Evolutionary conservation across 2,797 vertebrate genomes (phyloP), one percentile per base, ranked within the genome.

Genomic region (Peromyscus nudipes): DNA sequence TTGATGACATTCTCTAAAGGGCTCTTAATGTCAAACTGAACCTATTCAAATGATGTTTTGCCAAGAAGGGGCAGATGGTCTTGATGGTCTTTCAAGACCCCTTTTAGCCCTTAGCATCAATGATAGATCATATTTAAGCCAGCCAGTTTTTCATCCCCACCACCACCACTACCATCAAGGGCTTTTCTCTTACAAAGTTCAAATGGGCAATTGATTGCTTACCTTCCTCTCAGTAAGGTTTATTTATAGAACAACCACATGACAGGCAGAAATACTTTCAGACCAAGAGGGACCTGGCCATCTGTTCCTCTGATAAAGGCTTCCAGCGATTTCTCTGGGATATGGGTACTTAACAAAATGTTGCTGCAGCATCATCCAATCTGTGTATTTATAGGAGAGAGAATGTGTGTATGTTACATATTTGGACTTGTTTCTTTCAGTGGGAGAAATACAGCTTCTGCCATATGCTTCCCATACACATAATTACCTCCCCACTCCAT

Each of bases 401-500:
- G 93, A 97, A 94, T 94, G 97, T 97, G 97, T 98, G 96, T 97
- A 96, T 0, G 43, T 93, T 97, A 97, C 96, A 97, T 97, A 97
- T 97, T 97, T 97, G 96, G 96, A 96, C 94, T 97, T 97, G 97
- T 97, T 97, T 97, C 97, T 96, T 97, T 96, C 92, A 90, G 95
- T 12, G 2, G 86, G 95, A 97, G 97, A 97, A 98, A 98, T 97
- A 97, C 85, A 94, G 96, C 84, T 69, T 93, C 81, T 76, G 83
- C 97, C 97, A 98, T 98, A 97, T 97, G 98, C 89, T 97, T 95
- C 60, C 43, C 6, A 4, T 82, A 88, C 89, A 96, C 89, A 80
- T 89, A 97, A 97, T 95, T 94, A 96, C 71, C 93, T 95, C 81
- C 17, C 80, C 34, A 40, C 76, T 94, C 65, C 37, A 49, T 79